Evolutionary conservation across 2,113 vertebrate species (phyloP).

Genomic region (Okapia johnstoni): DNA sequence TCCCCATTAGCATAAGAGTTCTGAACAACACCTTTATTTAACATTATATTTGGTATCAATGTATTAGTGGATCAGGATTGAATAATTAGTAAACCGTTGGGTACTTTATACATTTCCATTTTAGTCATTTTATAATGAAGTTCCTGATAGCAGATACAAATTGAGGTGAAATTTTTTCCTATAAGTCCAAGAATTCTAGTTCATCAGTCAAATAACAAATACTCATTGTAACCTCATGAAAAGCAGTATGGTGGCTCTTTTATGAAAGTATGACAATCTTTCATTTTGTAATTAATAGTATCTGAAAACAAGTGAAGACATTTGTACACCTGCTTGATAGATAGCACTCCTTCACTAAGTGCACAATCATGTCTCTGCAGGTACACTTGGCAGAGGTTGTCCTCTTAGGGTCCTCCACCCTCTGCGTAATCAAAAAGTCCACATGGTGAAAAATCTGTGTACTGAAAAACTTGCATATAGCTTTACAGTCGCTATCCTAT

Average conservation of each 20-base stretch:
- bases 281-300: not conserved
- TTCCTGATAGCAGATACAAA: not conserved
- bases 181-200: not conserved
- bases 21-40: not conserved
- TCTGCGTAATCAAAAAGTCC: not conserved
- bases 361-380: not conserved
- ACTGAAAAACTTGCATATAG: not conserved
- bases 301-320: not conserved
- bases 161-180: not conserved
- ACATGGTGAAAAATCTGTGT: not conserved
- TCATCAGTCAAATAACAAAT: not conserved
- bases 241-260: not conserved
- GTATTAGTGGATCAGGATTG: not conserved
- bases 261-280: not conserved
- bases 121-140: slow-evolving; percentile 24
- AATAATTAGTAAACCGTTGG: not conserved
- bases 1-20: slow-evolving; percentile 5
- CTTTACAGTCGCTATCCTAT: not conserved
- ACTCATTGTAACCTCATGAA: not conserved
- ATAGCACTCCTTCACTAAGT: not conserved
- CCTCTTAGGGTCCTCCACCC: not conserved
- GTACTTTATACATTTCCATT: not conserved
- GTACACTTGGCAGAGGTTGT: not conserved
- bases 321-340: not conserved
- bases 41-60: not conserved